Conservation (phyloP, 2,797 vertebrate genomes). For the Astyanax mexicanus region DNA sequence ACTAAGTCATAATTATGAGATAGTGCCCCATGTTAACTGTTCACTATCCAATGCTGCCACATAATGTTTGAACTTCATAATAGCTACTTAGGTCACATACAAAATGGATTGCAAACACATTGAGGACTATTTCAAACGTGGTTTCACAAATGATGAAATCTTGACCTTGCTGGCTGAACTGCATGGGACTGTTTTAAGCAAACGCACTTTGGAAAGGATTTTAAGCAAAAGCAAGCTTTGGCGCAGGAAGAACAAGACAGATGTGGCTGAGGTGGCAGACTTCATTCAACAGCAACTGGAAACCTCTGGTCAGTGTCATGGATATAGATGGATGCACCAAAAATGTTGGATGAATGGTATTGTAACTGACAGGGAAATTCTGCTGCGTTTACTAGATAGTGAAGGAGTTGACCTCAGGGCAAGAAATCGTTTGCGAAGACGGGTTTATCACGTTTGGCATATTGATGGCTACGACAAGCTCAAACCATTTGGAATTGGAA, state of each 20-base stretch:
- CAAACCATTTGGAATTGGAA: not conserved
- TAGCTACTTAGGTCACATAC: too few relatives aligned
- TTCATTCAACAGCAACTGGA: not conserved
- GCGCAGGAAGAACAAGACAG: conserved; percentile 35
- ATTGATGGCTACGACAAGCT: not conserved
- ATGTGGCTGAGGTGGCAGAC: not conserved
- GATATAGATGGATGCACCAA: not conserved
- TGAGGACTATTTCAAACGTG: conserved; percentile 22
- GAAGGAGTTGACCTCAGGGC: not conserved
- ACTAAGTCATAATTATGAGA: not conserved
- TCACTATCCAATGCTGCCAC: too few relatives aligned
- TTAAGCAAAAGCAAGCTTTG: conserved; percentile 31
- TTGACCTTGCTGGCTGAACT: not conserved
- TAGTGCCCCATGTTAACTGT: too few relatives aligned
- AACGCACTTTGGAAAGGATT: conserved; percentile 23
- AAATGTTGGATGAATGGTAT: conserved; percentile 25
- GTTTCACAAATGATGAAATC: conserved; percentile 10
- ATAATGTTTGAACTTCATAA: not conserved
- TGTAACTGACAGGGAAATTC: not conserved
- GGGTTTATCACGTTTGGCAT: not conserved
- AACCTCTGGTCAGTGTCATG: not conserved
- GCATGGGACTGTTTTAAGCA: conserved; percentile 22
- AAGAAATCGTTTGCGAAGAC: not conserved
- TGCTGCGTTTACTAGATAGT: not conserved
- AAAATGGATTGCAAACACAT: conserved; percentile 16